Evolutionary conservation across 2,888 invertebrate species (phyloP), one percentile per base, ranked within the genome.

Genomic region (Drosophila merina): DNA sequence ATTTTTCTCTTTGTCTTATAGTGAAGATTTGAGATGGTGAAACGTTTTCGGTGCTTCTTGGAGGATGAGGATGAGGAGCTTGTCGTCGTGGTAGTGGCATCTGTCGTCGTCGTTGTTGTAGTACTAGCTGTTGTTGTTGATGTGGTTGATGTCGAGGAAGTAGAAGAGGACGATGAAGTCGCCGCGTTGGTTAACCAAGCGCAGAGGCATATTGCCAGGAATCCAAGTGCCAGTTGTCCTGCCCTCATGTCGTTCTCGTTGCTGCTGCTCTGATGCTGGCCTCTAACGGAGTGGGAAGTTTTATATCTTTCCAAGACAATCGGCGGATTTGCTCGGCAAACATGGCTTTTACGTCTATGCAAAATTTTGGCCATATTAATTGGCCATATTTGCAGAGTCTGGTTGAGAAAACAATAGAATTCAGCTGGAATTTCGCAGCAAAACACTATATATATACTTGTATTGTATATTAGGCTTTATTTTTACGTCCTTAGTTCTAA

Each of bases 401-500:
- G 68, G 20, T 26, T 6, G 12, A 25, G 3, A 4, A 10, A 40
- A 69, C 69, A 69, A 68, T 20, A 51, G 51, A 69, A 36, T 36
- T n/a, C 40, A 33, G 33, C 69, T 57, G 69, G 57, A 51, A 47
- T 57, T 51, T 48, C 6, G 36, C 44, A 48, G n/a, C 45, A 40
- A 54, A 59, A 30, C 56, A 63, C 79, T 64, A 74, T 31, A 56
- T 20, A 57, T 63, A 12, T 40, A 20, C 20, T 20, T 10, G 10
- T 33, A 70, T 75, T 63, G 57, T 62, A 70, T 58, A 47, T 44
- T 57, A 14, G 36, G 31, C 40, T 55, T 60, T 48, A 54, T 57
- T 70, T 85, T 79, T 56, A 78, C 72, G 77, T 20, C 26, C 14
- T 12, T 56, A 30, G 33, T 66, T 81, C 81, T 77, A 70, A 79